A percentile compares a stretch with the other conserved stretches of the same genome.
phyloP scores from a whole-genome alignment of 2,797 vertebrate genomes.

The Rachycentron canadum region DNA sequence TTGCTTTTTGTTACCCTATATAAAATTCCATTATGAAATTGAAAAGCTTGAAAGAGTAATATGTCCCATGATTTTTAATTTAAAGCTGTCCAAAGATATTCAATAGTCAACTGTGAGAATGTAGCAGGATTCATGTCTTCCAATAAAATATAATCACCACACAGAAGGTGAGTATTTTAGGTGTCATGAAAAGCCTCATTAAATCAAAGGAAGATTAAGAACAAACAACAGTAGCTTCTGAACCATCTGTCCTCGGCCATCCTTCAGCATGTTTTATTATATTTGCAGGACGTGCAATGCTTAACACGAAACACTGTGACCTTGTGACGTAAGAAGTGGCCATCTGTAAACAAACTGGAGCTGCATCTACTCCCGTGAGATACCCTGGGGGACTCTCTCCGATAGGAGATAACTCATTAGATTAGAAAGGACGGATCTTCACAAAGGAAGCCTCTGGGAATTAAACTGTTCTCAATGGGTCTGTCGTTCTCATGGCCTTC shows the following conservation, averaged over 20 bases:
- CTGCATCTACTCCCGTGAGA: conserved; percentile 58
- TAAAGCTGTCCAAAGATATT: conserved; percentile 9
- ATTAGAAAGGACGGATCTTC: conserved; percentile 61
- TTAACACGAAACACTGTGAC: conserved; percentile 71
- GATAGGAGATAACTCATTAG: conserved; percentile 55
- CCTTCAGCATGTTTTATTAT: conserved; percentile 69
- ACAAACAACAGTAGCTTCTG: conserved; percentile 24
- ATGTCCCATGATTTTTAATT: not conserved
- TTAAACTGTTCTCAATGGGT: conserved; percentile 44
- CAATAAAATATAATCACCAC: conserved; percentile 21
- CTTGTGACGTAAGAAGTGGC: conserved; percentile 70
- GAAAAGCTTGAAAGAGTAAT: not conserved
- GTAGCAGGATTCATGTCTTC: not conserved
- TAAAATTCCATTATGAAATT: not conserved
- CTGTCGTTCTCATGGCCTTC: conserved; percentile 78
- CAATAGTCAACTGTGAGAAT: not conserved
- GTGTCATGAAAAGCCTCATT: conserved; percentile 17
- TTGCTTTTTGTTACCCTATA: not conserved
- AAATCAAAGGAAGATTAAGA: conserved; percentile 30
- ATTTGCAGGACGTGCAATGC: conserved; percentile 70
- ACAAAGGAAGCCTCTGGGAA: conserved; percentile 59
- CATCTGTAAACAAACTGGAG: conserved; percentile 75
- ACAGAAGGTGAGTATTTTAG: conserved; percentile 6
- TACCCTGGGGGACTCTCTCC: conserved; percentile 27
- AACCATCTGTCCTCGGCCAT: conserved; percentile 58